These are phyloP conservation scores for Falco berigora DNA, from an alignment of 2,797 vertebrate genomes.

Conservation along the genomic window DNA sequence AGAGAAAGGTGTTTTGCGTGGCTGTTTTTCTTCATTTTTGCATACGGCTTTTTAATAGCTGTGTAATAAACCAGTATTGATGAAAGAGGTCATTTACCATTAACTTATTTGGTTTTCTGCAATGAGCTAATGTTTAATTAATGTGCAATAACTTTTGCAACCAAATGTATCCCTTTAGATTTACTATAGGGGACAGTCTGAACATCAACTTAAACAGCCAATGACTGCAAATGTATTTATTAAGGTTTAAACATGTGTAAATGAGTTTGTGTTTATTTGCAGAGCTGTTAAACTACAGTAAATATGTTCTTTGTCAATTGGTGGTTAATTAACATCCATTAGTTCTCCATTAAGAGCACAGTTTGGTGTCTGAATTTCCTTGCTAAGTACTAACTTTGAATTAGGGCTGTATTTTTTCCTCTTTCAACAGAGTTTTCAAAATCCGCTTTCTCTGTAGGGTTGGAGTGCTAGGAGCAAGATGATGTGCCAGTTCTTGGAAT, in stretches of 20 bases:
- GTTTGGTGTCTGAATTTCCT: conserved; percentile 34
- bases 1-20: background rate
- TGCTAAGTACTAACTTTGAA: conserved; percentile 24
- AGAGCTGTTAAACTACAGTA: conserved; percentile 56
- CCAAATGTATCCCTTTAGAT: conserved; percentile 46
- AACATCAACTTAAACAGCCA: conserved; percentile 43
- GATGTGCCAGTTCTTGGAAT: background rate
- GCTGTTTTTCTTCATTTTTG: background rate
- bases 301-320: conserved; percentile 63
- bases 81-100: conserved; percentile 45
- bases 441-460: background rate
- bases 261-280: conserved; percentile 53
- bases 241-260: conserved; percentile 65
- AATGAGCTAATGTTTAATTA: conserved; percentile 56
- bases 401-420: background rate
- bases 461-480: background rate
- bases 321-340: conserved; percentile 61
- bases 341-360: conserved; percentile 53
- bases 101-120: conserved; percentile 48
- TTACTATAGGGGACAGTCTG: conserved; percentile 23
- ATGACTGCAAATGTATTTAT: conserved; percentile 59
- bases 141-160: conserved; percentile 39
- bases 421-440: background rate
- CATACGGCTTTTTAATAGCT: background rate
- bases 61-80: conserved; percentile 43